Evolutionary conservation across 2,113 vertebrate species (phyloP), one percentile per base, ranked within the genome.

Genomic region (Nannospalax galili): DNA sequence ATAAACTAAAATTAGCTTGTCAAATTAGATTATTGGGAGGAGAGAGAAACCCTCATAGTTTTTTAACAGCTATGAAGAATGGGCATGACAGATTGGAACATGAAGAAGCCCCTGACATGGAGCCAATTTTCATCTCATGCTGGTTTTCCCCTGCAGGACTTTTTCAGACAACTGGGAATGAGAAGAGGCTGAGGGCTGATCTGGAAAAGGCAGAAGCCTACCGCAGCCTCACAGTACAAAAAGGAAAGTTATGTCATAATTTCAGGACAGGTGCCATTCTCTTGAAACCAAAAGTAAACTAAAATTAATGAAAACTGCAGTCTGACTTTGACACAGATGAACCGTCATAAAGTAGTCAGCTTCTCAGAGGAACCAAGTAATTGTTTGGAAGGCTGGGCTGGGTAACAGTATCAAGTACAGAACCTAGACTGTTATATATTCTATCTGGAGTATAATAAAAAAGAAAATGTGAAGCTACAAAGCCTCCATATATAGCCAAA

Each of bases 11-110:
- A 84, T 60, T 42, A 0, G 22, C 56, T 77, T 81, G 69, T 77
- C 80, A 86, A 88, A 70, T 28, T 35, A 88, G 58, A 64, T 87
- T 9, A 88, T 80, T n/a, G 28, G 81, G 65, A 70, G 4, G 30
- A 72, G 69, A 95, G 52, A 93, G n/a, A 91, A 81, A 35, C 30
- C 42, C 65, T 52, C 9, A 45, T 28, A 70, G 48, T 14, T 81
- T n/a, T 89, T 93, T 74, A 95, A 62, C 48, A 85, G 88, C 42
- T 94, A 58, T 80, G 72, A 56, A 88, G 67, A 91, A 35, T 42
- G 42, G n/a, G 56, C 56, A 67, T 32, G 40, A 40, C 90, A 85
- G 79, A 88, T 70, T 67, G 84, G 75, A 88, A 89, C 45, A 78
- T 58, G n/a, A 22, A 48, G 84, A 84, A 52, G 32, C 26, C 40